These are phyloP conservation scores for Hybos culiciformis DNA, from an alignment of 2,888 invertebrate genomes.

Conservation along the genomic window DNA sequence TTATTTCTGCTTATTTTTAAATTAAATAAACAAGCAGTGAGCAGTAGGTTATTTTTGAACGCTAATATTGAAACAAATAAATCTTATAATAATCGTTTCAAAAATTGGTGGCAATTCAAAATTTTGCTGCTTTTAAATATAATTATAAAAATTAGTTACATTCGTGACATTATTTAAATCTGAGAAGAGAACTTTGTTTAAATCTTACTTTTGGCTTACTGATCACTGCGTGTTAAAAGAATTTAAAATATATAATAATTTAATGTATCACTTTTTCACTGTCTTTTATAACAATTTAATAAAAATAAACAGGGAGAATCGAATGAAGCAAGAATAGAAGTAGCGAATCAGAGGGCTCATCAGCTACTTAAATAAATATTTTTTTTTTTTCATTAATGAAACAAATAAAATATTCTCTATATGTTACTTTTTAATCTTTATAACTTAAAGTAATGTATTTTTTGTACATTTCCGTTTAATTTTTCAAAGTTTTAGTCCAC, in stretches of 20 bases:
- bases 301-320: conserved; percentile 54
- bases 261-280: conserved; percentile 8
- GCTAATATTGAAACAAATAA: too few species aligned
- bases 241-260: conserved; percentile 3
- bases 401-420: not conserved
- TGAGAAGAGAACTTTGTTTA: not conserved
- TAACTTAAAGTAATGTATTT: too few species aligned
- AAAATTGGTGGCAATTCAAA: too few species aligned
- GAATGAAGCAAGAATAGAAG: conserved; percentile 90
- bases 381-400: not conserved
- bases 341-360: conserved; percentile 93
- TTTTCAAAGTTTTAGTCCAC: not conserved
- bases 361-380: conserved; percentile 83
- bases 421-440: too few species aligned
- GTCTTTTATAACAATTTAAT: conserved; percentile 14
- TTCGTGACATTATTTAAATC: not conserved
- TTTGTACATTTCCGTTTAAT: not conserved
- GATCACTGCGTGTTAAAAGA: not conserved
- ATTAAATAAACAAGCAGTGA: too few species aligned
- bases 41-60: too few species aligned
- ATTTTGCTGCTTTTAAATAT: not conserved
- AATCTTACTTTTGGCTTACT: not conserved
- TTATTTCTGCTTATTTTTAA: too few species aligned
- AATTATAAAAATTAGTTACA: not conserved
- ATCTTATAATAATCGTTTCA: too few species aligned